Evolutionary conservation across 2,888 invertebrate species (phyloP).

Genomic region (Gari tellinella): DNA sequence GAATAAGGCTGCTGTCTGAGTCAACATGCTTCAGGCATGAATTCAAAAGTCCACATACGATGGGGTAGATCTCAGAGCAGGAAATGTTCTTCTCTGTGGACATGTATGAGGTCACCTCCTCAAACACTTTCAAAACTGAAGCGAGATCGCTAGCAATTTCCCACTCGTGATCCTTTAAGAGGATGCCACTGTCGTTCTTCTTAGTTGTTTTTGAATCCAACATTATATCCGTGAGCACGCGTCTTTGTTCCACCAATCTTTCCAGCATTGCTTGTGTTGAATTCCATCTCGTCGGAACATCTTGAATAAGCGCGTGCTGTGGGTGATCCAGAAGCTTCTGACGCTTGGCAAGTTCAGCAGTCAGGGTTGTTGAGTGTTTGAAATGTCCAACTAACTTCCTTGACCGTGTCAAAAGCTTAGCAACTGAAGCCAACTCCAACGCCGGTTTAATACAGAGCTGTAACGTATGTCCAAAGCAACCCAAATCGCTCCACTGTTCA

Average conservation of each 20-base stretch:
- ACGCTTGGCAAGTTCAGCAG: slow-evolving; percentile 13
- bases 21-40: not conserved
- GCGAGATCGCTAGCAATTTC: slow-evolving; percentile 6
- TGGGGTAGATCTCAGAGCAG: slow-evolving; percentile 14
- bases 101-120: slow-evolving; percentile 23
- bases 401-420: not conserved
- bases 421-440: slow-evolving; percentile 5
- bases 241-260: slow-evolving; percentile 24
- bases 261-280: slow-evolving; percentile 27
- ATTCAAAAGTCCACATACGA: slow-evolving; percentile 16
- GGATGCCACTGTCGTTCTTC: slow-evolving; percentile 19
- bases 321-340: slow-evolving; percentile 9
- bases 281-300: too few species aligned
- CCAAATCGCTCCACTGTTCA: slow-evolving; percentile 18
- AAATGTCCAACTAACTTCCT: too few species aligned
- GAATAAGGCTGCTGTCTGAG: slow-evolving; percentile 4
- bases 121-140: slow-evolving; percentile 14
- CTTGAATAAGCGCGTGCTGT: too few species aligned
- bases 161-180: slow-evolving; percentile 16
- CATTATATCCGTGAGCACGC: slow-evolving; percentile 22
- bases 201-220: slow-evolving; percentile 15
- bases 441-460: slow-evolving; percentile 27
- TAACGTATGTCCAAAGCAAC: too few species aligned
- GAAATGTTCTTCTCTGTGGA: slow-evolving; percentile 18
- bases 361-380: slow-evolving; percentile 23